Conservation (phyloP, 2,888 invertebrate species). For the Fragum sueziense region DNA sequence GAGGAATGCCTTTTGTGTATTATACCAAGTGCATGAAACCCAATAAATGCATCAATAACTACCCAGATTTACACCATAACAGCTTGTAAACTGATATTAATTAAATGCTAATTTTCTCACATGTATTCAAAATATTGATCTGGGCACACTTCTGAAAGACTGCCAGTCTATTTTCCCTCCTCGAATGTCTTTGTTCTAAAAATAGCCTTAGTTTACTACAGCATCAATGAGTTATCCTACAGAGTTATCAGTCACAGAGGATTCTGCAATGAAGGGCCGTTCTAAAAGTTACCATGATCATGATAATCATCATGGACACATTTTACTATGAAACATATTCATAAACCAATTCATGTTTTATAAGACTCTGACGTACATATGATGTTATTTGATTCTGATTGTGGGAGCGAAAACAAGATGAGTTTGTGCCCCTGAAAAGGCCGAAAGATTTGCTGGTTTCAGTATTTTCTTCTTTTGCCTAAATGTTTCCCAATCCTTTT, state of each 20-base stretch:
- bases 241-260: neutral
- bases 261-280: neutral
- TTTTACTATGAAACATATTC: too few species aligned
- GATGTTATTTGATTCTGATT: too few species aligned
- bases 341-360: too few species aligned
- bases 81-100: slow-evolving; percentile 17
- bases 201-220: neutral
- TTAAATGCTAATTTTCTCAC: slow-evolving; percentile 9
- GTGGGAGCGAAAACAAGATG: too few species aligned
- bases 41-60: neutral
- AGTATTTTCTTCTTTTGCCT: too few species aligned
- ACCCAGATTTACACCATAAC: slow-evolving; percentile 4
- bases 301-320: too few species aligned
- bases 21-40: too few species aligned
- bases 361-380: too few species aligned
- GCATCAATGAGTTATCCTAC: neutral
- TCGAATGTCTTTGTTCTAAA: neutral
- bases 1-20: too few species aligned
- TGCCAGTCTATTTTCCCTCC: neutral
- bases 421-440: too few species aligned
- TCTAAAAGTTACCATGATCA: neutral
- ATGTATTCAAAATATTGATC: slow-evolving; percentile 4
- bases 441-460: too few species aligned
- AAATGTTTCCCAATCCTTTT: too few species aligned
- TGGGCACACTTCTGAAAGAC: neutral